Base-by-base conservation (phyloP, 2,113 vertebrate genomes). In the Oreotrochilus melanogaster region DNA sequence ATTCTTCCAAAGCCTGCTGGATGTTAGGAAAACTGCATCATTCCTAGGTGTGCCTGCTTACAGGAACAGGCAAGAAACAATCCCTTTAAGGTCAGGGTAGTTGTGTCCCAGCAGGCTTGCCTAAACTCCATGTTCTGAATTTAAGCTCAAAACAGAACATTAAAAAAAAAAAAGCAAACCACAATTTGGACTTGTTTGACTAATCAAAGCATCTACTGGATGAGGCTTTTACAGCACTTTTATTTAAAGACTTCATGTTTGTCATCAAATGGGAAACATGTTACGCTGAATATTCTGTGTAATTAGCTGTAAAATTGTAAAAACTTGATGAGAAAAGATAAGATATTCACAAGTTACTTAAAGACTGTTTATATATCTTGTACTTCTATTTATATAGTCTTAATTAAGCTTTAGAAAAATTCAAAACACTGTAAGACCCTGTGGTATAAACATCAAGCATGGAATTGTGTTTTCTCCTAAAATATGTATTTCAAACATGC, bases 331-430 rank as follows among this genome's bases (percentile, higher is more conserved):
- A 82, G 81, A 27, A 64, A 56, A 56, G 5, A 75, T 0, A 19
- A 85, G 58, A 54, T 85, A 71, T 66, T 65, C 78, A n/a, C 28
- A 48, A 24, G 37, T 62, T 30, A 50, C 65, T 66, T 78, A 78
- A 75, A 89, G 47, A 5, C 45, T 79, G 45, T 47, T 89, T 84
- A 4, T 61, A 15, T 75, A 73, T 57, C 53, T 42, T 48, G 13
- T 2, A 5, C 47, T 89, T 95, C 74, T 76, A 66, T 82, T 88
- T 64, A 15, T 72, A n/a, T 35, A 9, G 8, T 10, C 25, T 89
- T 84, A 85, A 69, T 73, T 76, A 69, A 94, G 51, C 70, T 76
- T 22, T 56, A 87, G 81, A 71, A 27, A 78, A 86, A 54, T n/a
- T 50, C 82, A 71, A 58, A 28, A 48, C 14, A 4, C 58, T 22